Percentiles rank a stretch among this genome's conserved stretches.
These are phyloP conservation scores for Luffia ferchaultella DNA, from an alignment of 2,888 invertebrate genomes.

Conservation along the genomic window DNA sequence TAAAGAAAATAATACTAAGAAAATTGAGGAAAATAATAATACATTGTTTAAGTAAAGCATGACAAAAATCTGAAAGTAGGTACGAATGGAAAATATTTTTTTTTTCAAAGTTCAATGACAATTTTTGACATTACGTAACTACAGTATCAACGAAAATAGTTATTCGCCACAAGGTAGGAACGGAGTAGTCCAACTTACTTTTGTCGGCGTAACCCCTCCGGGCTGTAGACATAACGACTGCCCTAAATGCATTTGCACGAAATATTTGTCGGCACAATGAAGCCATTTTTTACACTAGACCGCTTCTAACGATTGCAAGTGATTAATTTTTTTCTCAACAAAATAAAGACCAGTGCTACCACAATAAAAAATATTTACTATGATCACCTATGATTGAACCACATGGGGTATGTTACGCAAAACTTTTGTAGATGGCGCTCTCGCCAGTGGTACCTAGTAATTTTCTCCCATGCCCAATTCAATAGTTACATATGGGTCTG, in stretches of 20 bases:
- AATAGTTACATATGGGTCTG: too few relatives aligned
- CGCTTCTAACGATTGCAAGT: conserved; percentile 58
- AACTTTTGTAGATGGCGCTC: too few relatives aligned
- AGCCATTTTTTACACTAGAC: conserved; percentile 73
- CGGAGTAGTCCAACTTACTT: conserved; percentile 61
- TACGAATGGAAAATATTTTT: not conserved
- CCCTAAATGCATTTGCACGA: conserved; percentile 70
- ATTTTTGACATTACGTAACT: conserved; percentile 63
- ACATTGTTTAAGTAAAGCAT: too few relatives aligned
- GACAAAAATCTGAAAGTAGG: too few relatives aligned
- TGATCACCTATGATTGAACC: too few relatives aligned
- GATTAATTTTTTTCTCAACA: conserved; percentile 24
- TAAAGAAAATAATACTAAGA: too few relatives aligned
- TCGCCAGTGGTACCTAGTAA: too few relatives aligned
- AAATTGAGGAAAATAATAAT: too few relatives aligned
- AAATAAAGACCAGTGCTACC: not conserved
- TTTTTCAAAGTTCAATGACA: not conserved
- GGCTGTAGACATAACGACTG: conserved; percentile 68
- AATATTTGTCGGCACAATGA: conserved; percentile 78
- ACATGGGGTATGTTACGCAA: too few relatives aligned
- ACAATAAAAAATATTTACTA: not conserved
- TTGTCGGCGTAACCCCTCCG: conserved; percentile 69
- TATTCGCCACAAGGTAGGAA: conserved; percentile 7
- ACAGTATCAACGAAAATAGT: conserved; percentile 28
- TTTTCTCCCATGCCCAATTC: too few relatives aligned